Base-by-base conservation (phyloP, 2,113 vertebrate species). In the Ancistrus triradiatus region DNA sequence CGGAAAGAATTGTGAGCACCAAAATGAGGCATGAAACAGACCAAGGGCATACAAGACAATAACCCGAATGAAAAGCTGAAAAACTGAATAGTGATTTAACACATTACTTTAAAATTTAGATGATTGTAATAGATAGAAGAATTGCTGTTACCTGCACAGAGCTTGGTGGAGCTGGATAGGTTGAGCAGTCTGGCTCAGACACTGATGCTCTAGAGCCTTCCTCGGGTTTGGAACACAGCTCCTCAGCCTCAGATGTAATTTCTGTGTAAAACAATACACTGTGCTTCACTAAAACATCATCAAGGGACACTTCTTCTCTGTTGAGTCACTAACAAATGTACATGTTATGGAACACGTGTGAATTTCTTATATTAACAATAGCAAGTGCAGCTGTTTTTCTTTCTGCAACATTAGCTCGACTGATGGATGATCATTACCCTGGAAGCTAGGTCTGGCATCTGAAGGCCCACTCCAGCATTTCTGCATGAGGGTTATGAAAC, bases 241-340 rank as follows among this genome's bases (percentile, higher is more conserved):
- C 89, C 63, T 98, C 96, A 0, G 92, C 95, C 82, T 95, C 93
- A 14, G 93, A 92, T 11, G 96, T 98, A 70, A 98, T 96, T 81
- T 95, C 96, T 97, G 80, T 1, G 28, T 59, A 33, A 40, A 69
- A 24, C 42, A 13, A 17, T 31, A 17, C n/a, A 8, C n/a, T n/a
- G n/a, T n/a, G n/a, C n/a, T n/a, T n/a, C n/a, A n/a, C n/a, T 22
- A 22, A 14, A 40, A 5, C 22, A 15, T 9, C 4, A 5, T 33
- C 47, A n/a, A 27, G n/a, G n/a, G n/a, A n/a, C n/a, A n/a, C n/a
- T n/a, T n/a, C n/a, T n/a, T n/a, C n/a, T n/a, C n/a, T n/a, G n/a
- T n/a, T n/a, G n/a, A n/a, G n/a, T n/a, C n/a, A n/a, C n/a, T n/a
- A n/a, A n/a, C n/a, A n/a, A n/a, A n/a, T n/a, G n/a, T n/a, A n/a